phyloP scores from a whole-genome alignment of 2,888 invertebrate species.

The Tenthredo livida region DNA sequence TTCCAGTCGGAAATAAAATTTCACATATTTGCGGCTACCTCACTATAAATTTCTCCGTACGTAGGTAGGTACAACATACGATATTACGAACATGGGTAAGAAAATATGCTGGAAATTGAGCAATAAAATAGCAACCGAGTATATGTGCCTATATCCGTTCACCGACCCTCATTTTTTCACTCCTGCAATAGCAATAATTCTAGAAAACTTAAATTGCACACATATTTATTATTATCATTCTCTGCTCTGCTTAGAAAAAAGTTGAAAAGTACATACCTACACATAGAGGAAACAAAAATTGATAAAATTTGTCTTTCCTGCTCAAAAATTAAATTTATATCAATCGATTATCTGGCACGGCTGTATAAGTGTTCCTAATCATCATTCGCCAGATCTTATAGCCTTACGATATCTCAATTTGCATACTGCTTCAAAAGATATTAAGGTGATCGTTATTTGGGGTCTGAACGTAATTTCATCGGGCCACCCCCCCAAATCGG shows the following conservation, averaged over 20 bases:
- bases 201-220: not conserved
- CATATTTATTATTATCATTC: not conserved
- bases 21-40: not conserved
- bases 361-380: too few relatives aligned
- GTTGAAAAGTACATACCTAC: not conserved
- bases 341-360: too few relatives aligned
- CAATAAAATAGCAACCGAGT: not conserved
- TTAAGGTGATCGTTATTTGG: too few relatives aligned
- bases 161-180: not conserved
- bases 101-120: not conserved
- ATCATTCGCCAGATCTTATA: too few relatives aligned
- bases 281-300: not conserved
- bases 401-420: too few relatives aligned
- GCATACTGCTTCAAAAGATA: too few relatives aligned
- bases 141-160: too few relatives aligned
- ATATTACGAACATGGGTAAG: constrained; percentile 3
- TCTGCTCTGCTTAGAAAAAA: not conserved
- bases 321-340: too few relatives aligned
- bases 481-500: too few relatives aligned
- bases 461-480: too few relatives aligned
- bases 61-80: not conserved
- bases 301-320: too few relatives aligned
- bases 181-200: not conserved
- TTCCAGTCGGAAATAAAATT: not conserved
- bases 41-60: not conserved